A percentile compares a stretch with the other conserved stretches of the same genome.
Conservation (phyloP, 2,113 vertebrate genomes). For the Meriones unguiculatus region DNA sequence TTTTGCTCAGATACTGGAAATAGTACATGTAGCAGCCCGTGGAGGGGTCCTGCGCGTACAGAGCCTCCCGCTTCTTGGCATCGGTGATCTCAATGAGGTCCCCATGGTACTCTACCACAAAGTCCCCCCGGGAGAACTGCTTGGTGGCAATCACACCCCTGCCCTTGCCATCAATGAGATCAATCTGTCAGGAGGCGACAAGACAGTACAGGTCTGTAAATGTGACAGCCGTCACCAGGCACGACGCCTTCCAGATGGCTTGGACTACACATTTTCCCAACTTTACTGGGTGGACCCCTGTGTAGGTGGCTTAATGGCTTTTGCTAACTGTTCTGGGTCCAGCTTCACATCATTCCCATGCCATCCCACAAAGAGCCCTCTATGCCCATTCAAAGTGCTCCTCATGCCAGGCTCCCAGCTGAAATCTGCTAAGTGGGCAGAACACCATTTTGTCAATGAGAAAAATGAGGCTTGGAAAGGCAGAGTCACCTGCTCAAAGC, state of each 20-base stretch:
- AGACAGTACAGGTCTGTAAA: neutral
- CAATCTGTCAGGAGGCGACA: conserved; percentile 87
- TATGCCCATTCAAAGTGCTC: neutral
- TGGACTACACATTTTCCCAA: fast-evolving
- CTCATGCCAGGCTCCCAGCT: neutral
- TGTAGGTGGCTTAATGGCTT: fast-evolving
- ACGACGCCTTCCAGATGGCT: fast-evolving
- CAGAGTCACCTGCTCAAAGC: fast-evolving
- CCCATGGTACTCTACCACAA: conserved; percentile 97
- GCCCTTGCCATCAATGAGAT: conserved; percentile 94
- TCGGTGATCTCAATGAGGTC: conserved; percentile 95
- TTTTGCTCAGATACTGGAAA: conserved; percentile 95
- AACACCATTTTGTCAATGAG: neutral
- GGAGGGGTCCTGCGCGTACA: conserved; percentile 93
- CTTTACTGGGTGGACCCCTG: neutral
- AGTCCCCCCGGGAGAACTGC: conserved; percentile 94
- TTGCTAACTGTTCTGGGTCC: neutral
- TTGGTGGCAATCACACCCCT: conserved; percentile 94
- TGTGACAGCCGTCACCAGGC: fast-evolving
- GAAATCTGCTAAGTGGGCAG: neutral
- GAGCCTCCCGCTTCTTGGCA: conserved; percentile 92
- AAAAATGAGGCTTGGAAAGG: neutral
- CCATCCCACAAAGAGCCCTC: neutral
- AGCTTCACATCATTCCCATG: neutral
- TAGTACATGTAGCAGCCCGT: conserved; percentile 99